A percentile compares a stretch with the other conserved stretches of the same genome.
Conservation (phyloP, 2,888 invertebrate species). For the Eupithecia exiguata region DNA sequence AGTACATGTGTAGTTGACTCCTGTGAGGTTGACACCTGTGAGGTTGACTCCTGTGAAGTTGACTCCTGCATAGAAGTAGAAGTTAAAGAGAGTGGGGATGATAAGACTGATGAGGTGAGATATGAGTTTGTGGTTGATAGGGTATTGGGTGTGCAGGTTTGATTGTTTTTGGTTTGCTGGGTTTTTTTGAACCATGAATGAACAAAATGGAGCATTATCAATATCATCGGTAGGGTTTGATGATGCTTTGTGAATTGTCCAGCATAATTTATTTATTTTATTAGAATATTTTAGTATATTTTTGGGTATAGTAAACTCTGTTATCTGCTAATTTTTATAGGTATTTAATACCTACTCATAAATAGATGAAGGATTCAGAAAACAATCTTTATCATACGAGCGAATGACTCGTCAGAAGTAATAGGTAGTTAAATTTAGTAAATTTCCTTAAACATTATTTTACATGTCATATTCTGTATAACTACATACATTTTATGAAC, state of each 20-base stretch:
- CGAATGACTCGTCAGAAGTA: neutral
- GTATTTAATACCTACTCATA: neutral
- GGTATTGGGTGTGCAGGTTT: slow-evolving; percentile 93
- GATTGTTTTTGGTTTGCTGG: slow-evolving; percentile 51
- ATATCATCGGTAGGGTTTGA: neutral
- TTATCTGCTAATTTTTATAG: neutral
- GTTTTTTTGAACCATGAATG: slow-evolving; percentile 7
- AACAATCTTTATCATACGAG: neutral
- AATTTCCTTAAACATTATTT: neutral
- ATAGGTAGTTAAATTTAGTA: neutral
- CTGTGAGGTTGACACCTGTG: slow-evolving; percentile 18
- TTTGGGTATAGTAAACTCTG: neutral
- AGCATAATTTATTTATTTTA: neutral
- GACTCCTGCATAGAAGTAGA: neutral
- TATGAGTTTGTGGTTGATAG: slow-evolving; percentile 93
- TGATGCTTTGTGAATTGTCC: neutral
- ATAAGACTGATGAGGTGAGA: slow-evolving; percentile 83
- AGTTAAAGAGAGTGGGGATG: slow-evolving; percentile 56
- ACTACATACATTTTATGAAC: neutral
- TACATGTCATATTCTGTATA: neutral
- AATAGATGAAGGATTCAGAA: neutral
- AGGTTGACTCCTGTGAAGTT: neutral
- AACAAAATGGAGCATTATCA: neutral
- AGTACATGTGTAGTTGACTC: neutral
- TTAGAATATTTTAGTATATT: neutral